Conservation (phyloP, 2,888 invertebrate genomes). For the Branchinecta sandiegonensis region DNA sequence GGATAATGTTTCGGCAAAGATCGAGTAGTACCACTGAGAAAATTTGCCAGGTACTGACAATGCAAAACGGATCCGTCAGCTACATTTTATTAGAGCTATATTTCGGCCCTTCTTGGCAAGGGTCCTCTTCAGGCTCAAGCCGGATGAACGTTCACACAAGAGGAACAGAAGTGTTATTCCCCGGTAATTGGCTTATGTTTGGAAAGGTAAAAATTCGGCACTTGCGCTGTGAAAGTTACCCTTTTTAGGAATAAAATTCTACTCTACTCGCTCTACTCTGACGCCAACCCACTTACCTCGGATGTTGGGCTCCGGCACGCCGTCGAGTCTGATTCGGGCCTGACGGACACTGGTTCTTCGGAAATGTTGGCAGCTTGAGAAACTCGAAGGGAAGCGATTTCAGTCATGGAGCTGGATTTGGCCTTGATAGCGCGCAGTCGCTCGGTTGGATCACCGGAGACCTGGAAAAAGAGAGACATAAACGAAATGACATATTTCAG, state of each 20-base stretch:
- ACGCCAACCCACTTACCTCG: no score
- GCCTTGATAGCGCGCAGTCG: neutral
- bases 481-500: neutral
- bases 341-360: neutral
- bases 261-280: no score
- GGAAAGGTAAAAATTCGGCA: no score
- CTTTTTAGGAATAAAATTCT: no score
- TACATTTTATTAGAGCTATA: no score
- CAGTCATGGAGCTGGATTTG: neutral
- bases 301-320: no score
- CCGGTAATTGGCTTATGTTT: neutral
- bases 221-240: no score
- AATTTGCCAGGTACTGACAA: slow-evolving; percentile 11
- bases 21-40: neutral
- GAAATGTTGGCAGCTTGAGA: slow-evolving; percentile 1
- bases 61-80: no score
- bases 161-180: neutral
- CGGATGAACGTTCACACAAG: no score
- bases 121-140: no score
- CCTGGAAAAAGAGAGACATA: neutral
- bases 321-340: no score
- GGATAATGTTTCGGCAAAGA: neutral
- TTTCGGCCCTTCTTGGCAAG: no score
- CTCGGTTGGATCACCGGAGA: neutral
- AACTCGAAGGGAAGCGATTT: slow-evolving; percentile 9